phyloP scores from a whole-genome alignment of 1,140 invertebrate species.

The Ostrea edulis region DNA sequence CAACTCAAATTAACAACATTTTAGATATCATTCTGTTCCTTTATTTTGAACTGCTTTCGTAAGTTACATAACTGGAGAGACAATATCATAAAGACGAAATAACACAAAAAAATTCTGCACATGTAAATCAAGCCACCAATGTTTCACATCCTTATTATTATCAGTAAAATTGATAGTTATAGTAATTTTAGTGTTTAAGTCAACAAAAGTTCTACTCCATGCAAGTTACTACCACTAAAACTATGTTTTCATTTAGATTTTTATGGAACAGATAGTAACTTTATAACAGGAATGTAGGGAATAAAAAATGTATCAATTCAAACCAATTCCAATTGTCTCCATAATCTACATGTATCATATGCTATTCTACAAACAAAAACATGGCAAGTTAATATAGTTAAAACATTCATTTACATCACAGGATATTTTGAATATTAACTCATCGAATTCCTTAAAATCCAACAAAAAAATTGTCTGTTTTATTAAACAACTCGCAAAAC shows the following conservation, averaged over 20 bases:
- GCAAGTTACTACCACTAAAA: not conserved
- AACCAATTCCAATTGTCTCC: too few species aligned
- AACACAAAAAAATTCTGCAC: not conserved
- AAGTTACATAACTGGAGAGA: conserved; percentile 6
- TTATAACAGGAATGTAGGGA: not conserved
- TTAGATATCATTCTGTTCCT: not conserved
- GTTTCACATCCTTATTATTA: not conserved
- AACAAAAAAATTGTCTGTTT: too few species aligned
- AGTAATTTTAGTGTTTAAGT: not conserved
- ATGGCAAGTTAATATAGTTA: too few species aligned
- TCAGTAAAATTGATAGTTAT: not conserved
- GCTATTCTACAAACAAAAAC: too few species aligned
- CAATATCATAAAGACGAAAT: not conserved
- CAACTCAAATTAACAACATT: not conserved
- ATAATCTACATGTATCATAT: too few species aligned
- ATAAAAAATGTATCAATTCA: not conserved
- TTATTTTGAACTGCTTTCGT: conserved; percentile 9
- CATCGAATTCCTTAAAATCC: too few species aligned
- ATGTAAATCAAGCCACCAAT: not conserved
- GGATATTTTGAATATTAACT: too few species aligned
- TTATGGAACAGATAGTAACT: not conserved
- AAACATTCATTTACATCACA: too few species aligned
- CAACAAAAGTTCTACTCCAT: not conserved
- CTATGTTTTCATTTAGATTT: not conserved
- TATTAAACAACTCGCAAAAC: too few species aligned